Evolutionary conservation across 2,113 vertebrate genomes (phyloP).

Genomic region (Varanus salvator): DNA sequence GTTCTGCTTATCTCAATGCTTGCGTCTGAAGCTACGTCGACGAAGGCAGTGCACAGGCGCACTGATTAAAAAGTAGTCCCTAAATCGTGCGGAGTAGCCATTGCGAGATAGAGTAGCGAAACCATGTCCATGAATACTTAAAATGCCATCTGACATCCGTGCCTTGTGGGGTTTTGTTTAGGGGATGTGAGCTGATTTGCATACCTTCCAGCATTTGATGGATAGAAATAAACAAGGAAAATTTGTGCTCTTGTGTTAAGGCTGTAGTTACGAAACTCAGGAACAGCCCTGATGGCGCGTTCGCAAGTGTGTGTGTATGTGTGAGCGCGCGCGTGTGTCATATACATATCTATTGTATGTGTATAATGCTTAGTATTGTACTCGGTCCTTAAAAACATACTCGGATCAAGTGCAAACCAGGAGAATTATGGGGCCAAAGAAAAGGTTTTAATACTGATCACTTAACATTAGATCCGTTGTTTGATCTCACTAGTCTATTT

Average conservation of each 20-base stretch:
- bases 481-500: not conserved
- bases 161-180: slow-evolving; percentile 37
- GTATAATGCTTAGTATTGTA: too few species aligned
- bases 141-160: slow-evolving; percentile 40
- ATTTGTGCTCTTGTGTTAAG: not conserved
- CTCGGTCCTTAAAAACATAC: too few species aligned
- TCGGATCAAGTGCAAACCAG: too few species aligned
- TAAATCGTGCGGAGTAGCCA: fast-evolving
- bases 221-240: slow-evolving; percentile 8
- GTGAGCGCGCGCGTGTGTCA: too few species aligned
- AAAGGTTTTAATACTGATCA: not conserved
- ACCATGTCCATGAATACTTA: slow-evolving; percentile 15
- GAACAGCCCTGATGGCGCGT: not conserved
- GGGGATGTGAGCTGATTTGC: slow-evolving; percentile 5
- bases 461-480: not conserved
- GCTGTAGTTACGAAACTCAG: not conserved
- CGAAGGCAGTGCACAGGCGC: slow-evolving; percentile 17
- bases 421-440: not conserved
- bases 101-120: not conserved
- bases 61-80: slow-evolving; percentile 58
- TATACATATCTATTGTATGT: too few species aligned
- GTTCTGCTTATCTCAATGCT: slow-evolving; percentile 65
- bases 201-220: not conserved
- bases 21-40: slow-evolving; percentile 42
- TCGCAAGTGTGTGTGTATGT: not conserved